Evolutionary conservation across 2,113 vertebrate species (phyloP).

Genomic region (Sceloporus undulatus): DNA sequence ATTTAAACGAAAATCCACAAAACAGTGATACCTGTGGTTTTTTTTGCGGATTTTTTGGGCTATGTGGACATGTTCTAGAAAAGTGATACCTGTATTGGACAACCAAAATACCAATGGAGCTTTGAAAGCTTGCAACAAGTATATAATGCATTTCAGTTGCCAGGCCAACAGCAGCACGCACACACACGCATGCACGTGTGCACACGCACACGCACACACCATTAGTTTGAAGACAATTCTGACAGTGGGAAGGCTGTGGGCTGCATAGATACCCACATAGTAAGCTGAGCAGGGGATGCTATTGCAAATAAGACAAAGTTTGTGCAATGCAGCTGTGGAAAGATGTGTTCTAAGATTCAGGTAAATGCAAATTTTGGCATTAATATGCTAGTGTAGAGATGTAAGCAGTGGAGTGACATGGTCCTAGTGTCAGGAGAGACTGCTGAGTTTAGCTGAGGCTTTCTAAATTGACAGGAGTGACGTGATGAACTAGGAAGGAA

Average conservation of each 20-base stretch:
- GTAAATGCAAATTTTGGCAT: conserved; percentile 10
- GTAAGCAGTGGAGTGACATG: neutral
- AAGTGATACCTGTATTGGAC: too few species aligned
- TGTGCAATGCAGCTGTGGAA: neutral
- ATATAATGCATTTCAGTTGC: too few species aligned
- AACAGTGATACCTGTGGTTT: too few species aligned
- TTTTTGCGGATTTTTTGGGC: too few species aligned
- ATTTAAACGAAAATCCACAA: too few species aligned
- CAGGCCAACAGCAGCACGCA: too few species aligned
- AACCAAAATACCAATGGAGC: too few species aligned
- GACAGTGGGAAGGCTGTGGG: neutral
- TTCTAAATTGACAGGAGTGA: neutral
- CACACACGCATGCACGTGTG: too few species aligned
- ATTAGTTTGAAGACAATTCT: neutral
- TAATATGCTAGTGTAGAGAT: neutral
- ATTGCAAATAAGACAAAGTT: neutral
- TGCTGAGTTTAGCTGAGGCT: neutral
- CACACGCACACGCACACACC: neutral
- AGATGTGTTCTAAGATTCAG: neutral
- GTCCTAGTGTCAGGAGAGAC: neutral
- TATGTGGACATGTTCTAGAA: too few species aligned
- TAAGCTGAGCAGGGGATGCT: neutral
- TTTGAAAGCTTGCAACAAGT: too few species aligned
- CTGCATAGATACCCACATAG: neutral
- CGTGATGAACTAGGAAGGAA: neutral